Evolutionary conservation across 2,888 invertebrate species (phyloP).

Genomic region (Ophonus ardosiacus): DNA sequence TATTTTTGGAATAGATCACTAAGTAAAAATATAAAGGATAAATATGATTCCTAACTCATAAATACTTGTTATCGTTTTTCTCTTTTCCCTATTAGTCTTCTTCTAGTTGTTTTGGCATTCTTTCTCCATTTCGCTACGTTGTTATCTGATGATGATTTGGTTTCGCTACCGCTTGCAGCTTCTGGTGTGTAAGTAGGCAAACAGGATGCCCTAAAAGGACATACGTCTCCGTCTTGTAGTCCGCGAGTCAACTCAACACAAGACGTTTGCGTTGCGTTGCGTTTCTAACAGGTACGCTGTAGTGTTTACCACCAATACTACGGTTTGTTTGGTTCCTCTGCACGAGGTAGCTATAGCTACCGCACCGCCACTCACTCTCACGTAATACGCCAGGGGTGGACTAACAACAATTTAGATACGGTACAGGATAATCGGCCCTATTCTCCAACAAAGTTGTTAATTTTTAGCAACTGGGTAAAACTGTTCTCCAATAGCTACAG

Average conservation of each 20-base stretch:
- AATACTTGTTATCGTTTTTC: too few relatives aligned
- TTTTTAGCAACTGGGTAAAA: too few relatives aligned
- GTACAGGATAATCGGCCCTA: background rate
- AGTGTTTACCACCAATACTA: constrained; percentile 13
- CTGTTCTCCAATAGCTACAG: too few relatives aligned
- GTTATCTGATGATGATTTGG: constrained; percentile 7
- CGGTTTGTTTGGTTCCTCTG: constrained; percentile 3
- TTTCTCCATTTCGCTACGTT: too few relatives aligned
- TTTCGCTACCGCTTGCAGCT: background rate
- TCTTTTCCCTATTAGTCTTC: too few relatives aligned
- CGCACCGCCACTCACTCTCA: constrained; percentile 50
- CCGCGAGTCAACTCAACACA: background rate
- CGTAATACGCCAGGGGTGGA: constrained; percentile 1
- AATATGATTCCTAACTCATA: too few relatives aligned
- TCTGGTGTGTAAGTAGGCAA: constrained; percentile 54
- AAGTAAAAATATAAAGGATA: too few relatives aligned
- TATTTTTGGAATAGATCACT: too few relatives aligned
- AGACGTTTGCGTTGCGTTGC: constrained; percentile 50
- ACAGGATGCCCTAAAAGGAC: constrained; percentile 59
- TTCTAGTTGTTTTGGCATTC: too few relatives aligned
- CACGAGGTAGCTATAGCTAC: background rate
- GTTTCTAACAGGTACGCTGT: constrained; percentile 52
- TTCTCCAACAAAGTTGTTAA: too few relatives aligned
- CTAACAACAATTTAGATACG: background rate
- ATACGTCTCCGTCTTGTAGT: constrained; percentile 4